phyloP scores from a whole-genome alignment of 2,113 vertebrate species.

The Isichthys henryi region DNA sequence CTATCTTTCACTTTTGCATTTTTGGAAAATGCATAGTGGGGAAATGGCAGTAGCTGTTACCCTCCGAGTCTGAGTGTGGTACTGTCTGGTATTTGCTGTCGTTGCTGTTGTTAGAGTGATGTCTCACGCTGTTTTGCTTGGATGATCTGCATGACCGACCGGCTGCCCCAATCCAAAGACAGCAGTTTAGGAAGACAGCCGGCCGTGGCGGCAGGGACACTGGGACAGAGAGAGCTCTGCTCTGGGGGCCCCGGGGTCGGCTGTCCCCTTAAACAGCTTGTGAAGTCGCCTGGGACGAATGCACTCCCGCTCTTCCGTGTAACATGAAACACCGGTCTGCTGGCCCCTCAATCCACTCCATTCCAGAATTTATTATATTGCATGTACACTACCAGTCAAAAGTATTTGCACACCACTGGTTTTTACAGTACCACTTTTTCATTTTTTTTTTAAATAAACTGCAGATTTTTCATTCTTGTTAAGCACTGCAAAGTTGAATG shows the following conservation, averaged over 20 bases:
- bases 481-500: no score
- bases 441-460: no score
- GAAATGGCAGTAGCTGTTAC: conserved; percentile 60
- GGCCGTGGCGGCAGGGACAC: conserved; percentile 18
- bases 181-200: conserved; percentile 72
- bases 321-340: conserved; percentile 28
- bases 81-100: conserved; percentile 40
- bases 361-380: background rate
- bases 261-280: conserved; percentile 36
- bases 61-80: conserved; percentile 50
- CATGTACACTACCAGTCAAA: background rate
- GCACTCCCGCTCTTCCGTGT: conserved; percentile 26
- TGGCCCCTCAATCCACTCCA: background rate
- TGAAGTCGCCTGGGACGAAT: conserved; percentile 16
- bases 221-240: background rate
- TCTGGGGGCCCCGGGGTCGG: background rate
- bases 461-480: no score
- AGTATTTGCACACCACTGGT: no score
- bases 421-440: no score
- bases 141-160: conserved; percentile 65
- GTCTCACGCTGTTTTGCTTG: conserved; percentile 58
- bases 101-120: conserved; percentile 49
- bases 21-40: conserved; percentile 82
- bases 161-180: conserved; percentile 41
- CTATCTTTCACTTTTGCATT: conserved; percentile 36